Conservation (phyloP, 2,888 invertebrate species). For the Actias luna region DNA sequence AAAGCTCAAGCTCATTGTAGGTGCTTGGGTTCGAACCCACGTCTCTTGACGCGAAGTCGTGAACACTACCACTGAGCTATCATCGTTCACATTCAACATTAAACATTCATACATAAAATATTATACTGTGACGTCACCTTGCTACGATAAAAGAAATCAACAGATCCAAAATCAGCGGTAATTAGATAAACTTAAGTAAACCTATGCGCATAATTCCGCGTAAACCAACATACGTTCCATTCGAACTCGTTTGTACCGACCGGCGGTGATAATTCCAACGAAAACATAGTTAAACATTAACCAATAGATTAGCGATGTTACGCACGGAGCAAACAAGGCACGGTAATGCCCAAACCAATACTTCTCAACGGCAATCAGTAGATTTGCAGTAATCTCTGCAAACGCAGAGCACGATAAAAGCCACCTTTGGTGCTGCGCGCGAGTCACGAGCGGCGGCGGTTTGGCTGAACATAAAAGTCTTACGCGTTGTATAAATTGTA, state of each 20-base stretch:
- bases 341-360: conserved; percentile 60
- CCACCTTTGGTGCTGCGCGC: conserved; percentile 34
- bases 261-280: conserved; percentile 40
- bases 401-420: conserved; percentile 57
- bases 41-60: no score
- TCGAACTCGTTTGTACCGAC: background rate
- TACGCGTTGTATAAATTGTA: no score
- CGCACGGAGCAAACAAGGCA: conserved; percentile 35
- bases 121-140: no score
- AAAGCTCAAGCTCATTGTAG: no score
- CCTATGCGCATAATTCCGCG: background rate
- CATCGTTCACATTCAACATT: no score
- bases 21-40: no score
- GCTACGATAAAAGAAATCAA: background rate
- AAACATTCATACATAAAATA: no score
- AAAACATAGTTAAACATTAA: conserved; percentile 63
- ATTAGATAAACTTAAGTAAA: conserved; percentile 4
- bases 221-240: background rate
- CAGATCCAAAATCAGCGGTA: background rate
- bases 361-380: conserved; percentile 55
- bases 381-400: conserved; percentile 68
- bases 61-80: no score
- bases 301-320: conserved; percentile 53
- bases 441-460: conserved; percentile 23
- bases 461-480: no score